A percentile compares a stretch with the other conserved stretches of the same genome.
These are phyloP conservation scores for Anastrepha obliqua DNA, from an alignment of 1,140 invertebrate species.

Conservation along the genomic window DNA sequence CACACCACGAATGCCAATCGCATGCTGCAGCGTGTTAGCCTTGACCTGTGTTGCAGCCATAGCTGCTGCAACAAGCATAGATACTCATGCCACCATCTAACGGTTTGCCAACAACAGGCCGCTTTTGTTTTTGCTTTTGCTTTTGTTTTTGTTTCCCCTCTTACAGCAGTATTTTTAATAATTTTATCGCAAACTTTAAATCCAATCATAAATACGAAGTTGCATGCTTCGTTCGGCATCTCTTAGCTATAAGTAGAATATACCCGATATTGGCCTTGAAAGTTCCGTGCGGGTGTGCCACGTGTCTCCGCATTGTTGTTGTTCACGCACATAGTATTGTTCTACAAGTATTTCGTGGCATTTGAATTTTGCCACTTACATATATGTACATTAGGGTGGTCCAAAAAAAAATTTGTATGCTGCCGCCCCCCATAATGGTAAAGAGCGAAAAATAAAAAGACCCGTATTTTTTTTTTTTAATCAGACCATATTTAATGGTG, in stretches of 20 bases:
- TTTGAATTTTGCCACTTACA: constrained; percentile 12
- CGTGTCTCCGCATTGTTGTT: constrained; percentile 33
- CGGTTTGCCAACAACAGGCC: constrained; percentile 1
- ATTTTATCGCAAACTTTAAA: constrained; percentile 31
- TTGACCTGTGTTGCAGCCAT: constrained; percentile 20
- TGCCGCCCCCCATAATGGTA: too few relatives aligned
- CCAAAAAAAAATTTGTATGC: too few relatives aligned
- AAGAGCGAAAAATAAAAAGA: too few relatives aligned
- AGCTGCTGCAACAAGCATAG: neutral
- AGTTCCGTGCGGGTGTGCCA: neutral
- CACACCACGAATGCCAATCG: neutral
- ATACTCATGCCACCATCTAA: neutral
- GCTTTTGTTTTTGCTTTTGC: neutral
- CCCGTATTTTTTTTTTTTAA: too few relatives aligned
- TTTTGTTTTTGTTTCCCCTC: neutral
- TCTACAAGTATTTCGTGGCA: constrained; percentile 36
- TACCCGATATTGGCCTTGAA: neutral
- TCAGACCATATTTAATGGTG: too few relatives aligned
- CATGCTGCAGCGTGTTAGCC: constrained; percentile 26
- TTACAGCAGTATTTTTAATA: neutral
- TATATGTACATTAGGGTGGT: too few relatives aligned
- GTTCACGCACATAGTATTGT: neutral
- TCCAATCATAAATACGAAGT: neutral
- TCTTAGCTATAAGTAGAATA: neutral
- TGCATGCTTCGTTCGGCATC: neutral